A percentile compares a stretch with the other conserved stretches of the same genome.
Conservation (phyloP, 2,888 invertebrate species). For the Boloria euphrosyne region DNA sequence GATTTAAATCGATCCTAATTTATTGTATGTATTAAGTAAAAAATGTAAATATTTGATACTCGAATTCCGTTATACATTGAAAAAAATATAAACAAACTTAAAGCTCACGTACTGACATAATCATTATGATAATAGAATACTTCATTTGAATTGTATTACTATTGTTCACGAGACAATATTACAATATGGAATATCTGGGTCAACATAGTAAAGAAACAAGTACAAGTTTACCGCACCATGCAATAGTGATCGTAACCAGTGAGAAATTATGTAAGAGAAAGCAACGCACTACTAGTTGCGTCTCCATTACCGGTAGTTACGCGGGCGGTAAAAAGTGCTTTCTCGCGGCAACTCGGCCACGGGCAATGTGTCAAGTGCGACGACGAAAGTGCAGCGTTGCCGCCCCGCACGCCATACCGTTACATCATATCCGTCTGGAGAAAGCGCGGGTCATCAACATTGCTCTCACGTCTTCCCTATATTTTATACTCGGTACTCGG, state of each 20-base stretch:
- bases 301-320: slow-evolving; percentile 70
- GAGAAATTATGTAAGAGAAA: slow-evolving; percentile 76
- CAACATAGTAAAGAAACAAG: slow-evolving; percentile 5
- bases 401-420: slow-evolving; percentile 56
- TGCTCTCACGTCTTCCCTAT: slow-evolving; percentile 42
- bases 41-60: too few species aligned
- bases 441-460: slow-evolving; percentile 75
- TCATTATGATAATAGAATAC: too few species aligned
- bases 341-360: slow-evolving; percentile 80
- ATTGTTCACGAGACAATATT: slow-evolving; percentile 1
- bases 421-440: slow-evolving; percentile 78
- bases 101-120: too few species aligned
- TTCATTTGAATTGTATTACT: neutral
- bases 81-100: too few species aligned
- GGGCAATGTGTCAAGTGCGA: slow-evolving; percentile 82
- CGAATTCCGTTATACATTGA: too few species aligned
- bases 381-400: slow-evolving; percentile 78
- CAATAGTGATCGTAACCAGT: slow-evolving; percentile 65
- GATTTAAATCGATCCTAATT: too few species aligned
- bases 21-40: too few species aligned
- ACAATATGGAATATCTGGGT: slow-evolving; percentile 12
- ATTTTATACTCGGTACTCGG: neutral
- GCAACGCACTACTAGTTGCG: slow-evolving; percentile 74
- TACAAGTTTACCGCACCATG: slow-evolving; percentile 40
- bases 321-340: slow-evolving; percentile 79